phyloP scores from a whole-genome alignment of 2,888 invertebrate species.

The Blomia tropicalis region DNA sequence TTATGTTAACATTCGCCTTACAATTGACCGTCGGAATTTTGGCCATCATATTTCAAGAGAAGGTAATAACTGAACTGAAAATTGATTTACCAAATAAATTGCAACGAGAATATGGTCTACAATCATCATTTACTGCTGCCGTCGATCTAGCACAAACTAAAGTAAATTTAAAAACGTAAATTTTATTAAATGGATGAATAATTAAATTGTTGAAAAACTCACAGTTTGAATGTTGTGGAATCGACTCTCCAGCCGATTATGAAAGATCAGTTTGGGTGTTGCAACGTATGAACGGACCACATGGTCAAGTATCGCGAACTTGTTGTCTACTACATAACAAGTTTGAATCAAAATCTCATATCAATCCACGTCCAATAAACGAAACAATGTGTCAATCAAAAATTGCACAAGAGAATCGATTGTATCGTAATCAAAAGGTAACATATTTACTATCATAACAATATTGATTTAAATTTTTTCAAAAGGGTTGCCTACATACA shows the following conservation, averaged over 20 bases:
- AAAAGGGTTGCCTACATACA: slow-evolving; percentile 27
- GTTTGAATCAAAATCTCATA: slow-evolving; percentile 26
- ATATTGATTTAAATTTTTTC: neutral
- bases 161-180: slow-evolving; percentile 22
- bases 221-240: slow-evolving; percentile 31
- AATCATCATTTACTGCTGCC: slow-evolving; percentile 37
- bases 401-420: slow-evolving; percentile 15
- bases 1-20: slow-evolving; percentile 38
- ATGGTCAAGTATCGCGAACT: slow-evolving; percentile 25
- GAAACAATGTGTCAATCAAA: slow-evolving; percentile 28
- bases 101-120: slow-evolving; percentile 36
- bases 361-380: slow-evolving; percentile 29
- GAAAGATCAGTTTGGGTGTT: slow-evolving; percentile 26
- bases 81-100: slow-evolving; percentile 35
- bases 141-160: slow-evolving; percentile 35
- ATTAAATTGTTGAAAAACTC: neutral
- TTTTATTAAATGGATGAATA: neutral
- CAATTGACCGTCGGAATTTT: slow-evolving; percentile 38
- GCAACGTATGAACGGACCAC: slow-evolving; percentile 17
- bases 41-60: slow-evolving; percentile 36
- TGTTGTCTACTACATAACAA: slow-evolving; percentile 29
- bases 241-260: slow-evolving; percentile 28
- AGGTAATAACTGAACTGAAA: slow-evolving; percentile 34
- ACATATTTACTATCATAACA: neutral
- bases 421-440: slow-evolving; percentile 28